Base-by-base conservation (phyloP, 23 tunicate genomes). In the Halocynthia roretzi region DNA sequence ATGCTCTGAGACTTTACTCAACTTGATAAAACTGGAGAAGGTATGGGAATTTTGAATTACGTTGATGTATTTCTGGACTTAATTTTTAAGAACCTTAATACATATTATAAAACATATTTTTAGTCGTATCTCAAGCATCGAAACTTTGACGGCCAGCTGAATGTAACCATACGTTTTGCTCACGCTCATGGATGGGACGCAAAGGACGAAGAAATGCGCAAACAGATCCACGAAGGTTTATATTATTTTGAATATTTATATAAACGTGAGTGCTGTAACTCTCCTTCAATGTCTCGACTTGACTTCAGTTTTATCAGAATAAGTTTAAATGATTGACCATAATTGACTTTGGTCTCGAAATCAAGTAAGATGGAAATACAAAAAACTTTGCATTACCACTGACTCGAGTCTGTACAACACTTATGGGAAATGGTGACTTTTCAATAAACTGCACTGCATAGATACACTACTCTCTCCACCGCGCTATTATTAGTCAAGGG, bases 151-250 rank as follows among this genome's bases (percentile, higher is more conserved):
- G 99, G 99, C 8, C 91, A 88, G 56, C 74, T 94, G 56, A 88
- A 94, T 78, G 91, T 94, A 8, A 85, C 67, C 50, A 82, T 94
- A 19, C 91, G 99, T 10, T 94, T 94, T 68, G 99, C 99, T 52
- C 99, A 94, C 67, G 55, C 87, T 21, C 81, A 82, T 22, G 95
- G 88, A 6, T 94, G 99, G 99, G 91, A 94, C 64, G 85, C 83
- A 60, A 88, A 88, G 56, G 99, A 87, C 72, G 92, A 80, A 56
- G 83, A 12, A 55, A 82, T 80, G 51, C 67, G 94, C 31, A 64
- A 87, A 21, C 71, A 83, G 40, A 80, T 84, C 8, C 91, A 83
- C 54, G 63, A 72, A 50, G 98, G 98, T 93, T 19, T 14, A 68
- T 14, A 19, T 68, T 14, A 15, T 68, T 19, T 68, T 22, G 4